Base-by-base conservation (phyloP, 1,140 invertebrate species). In the Drosophila equinoxialis region DNA sequence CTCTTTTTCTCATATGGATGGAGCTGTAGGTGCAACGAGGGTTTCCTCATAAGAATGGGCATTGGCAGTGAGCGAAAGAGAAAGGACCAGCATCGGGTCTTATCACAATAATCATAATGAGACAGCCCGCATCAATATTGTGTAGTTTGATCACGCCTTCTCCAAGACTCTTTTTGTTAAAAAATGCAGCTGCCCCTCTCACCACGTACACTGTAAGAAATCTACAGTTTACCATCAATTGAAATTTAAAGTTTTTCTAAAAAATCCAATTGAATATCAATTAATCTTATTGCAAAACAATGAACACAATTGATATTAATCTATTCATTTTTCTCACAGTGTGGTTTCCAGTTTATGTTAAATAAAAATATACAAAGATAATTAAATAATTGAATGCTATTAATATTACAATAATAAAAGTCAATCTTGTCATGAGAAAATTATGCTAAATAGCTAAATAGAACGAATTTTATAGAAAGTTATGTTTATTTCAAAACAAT, bases 11-110 rank as follows among this genome's bases (percentile, higher is more conserved):
- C 13, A 5, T n/a, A 13, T 33, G 11, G 11, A 33, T 58, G 55
- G 14, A 58, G 55, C 30, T 14, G 42, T 35, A 68, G 66, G 33
- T 62, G 58, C 61, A 11, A 13, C 74, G 74, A 77, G 74, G 74
- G 74, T 23, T 35, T 65, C n/a, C 26, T 23, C 14, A 70, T 42
- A 17, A 26, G 23, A 42, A 20, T 37, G 17, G 30, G 54, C 35
- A 37, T 37, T 10, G 35, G 10, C 10, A 11, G 35, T 37, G 35
- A 37, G 8, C 35, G 20, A 13, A 10, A 17, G 8, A 48, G 45
- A 7, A 17, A 20, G 3, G 57, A 59, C 57, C 57, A 39, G 33
- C 57, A 59, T 58, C 35, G 17, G 10, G 23, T 51, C 4, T 51
- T 51, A 23, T 20, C 30, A 6, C 30, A 30, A 30, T 30, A 30